Percentiles rank a stretch among this genome's conserved stretches.
Conservation (phyloP, 2,888 invertebrate genomes). For the Sinelater perroti region DNA sequence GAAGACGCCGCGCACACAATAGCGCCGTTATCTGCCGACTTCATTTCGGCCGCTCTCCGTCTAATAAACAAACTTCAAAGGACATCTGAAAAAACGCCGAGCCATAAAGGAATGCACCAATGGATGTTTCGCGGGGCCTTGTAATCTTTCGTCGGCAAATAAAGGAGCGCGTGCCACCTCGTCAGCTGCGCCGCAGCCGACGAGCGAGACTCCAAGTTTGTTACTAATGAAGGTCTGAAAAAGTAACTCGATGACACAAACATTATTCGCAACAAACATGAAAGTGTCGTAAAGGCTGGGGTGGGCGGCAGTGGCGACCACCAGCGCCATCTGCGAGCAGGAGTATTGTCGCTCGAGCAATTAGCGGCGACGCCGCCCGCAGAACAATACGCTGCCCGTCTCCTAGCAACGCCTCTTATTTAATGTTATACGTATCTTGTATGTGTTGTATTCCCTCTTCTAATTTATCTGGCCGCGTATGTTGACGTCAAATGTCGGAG, state of each 20-base stretch:
- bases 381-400: slow-evolving; percentile 45
- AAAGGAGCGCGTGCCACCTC: slow-evolving; percentile 25
- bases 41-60: slow-evolving; percentile 20
- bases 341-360: slow-evolving; percentile 43
- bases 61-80: slow-evolving; percentile 30
- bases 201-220: slow-evolving; percentile 43
- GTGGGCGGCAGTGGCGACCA: slow-evolving; percentile 36
- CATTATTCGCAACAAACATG: slow-evolving; percentile 47
- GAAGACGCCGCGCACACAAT: slow-evolving; percentile 16
- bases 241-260: slow-evolving; percentile 40
- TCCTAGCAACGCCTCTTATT: slow-evolving; percentile 41
- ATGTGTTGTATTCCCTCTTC: slow-evolving; percentile 53
- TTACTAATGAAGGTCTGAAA: slow-evolving; percentile 43
- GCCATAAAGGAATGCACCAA: slow-evolving; percentile 20
- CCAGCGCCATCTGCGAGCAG: slow-evolving; percentile 47
- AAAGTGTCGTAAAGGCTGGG: slow-evolving; percentile 46
- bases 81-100: slow-evolving; percentile 18
- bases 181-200: slow-evolving; percentile 32
- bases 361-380: slow-evolving; percentile 48
- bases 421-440: slow-evolving; percentile 42
- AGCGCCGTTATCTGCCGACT: slow-evolving; percentile 17
- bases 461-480: slow-evolving; percentile 56
- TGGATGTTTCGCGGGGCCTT: slow-evolving; percentile 18
- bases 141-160: slow-evolving; percentile 24
- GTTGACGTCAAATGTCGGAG: slow-evolving; percentile 55